Percentiles rank a stretch among this genome's conserved stretches.
Conservation (phyloP, 2,888 invertebrate species). For the Epinotia bilunana region DNA sequence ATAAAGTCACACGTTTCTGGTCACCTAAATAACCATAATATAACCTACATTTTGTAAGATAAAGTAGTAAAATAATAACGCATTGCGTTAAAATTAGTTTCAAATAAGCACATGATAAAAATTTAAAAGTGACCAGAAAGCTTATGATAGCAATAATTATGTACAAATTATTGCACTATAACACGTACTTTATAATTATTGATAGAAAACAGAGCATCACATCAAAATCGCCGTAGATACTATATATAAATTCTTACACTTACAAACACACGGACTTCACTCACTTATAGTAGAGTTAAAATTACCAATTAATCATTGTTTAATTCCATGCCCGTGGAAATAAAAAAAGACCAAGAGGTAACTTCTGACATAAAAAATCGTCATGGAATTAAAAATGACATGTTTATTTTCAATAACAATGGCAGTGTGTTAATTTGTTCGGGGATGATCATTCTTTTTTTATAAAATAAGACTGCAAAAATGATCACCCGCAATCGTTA, state of each 20-base stretch:
- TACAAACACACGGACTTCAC: conserved; percentile 55
- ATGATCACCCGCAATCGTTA: conserved; percentile 64
- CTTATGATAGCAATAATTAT: conserved; percentile 49
- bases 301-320: conserved; percentile 48
- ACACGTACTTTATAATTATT: conserved; percentile 48
- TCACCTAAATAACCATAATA: conserved; percentile 17
- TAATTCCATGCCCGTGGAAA: conserved; percentile 31
- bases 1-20: conserved; percentile 29
- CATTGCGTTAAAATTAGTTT: background rate
- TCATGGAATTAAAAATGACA: conserved; percentile 46
- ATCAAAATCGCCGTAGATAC: conserved; percentile 50
- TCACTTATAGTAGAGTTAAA: conserved; percentile 50
- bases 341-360: conserved; percentile 28
- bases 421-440: conserved; percentile 68
- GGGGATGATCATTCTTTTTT: conserved; percentile 59
- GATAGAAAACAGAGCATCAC: conserved; percentile 56
- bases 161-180: conserved; percentile 51
- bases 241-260: conserved; percentile 47
- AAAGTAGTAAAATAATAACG: background rate
- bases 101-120: background rate
- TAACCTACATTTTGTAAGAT: background rate
- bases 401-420: conserved; percentile 56
- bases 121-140: conserved; percentile 48
- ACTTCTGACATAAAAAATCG: conserved; percentile 16
- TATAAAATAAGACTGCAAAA: conserved; percentile 51